Evolutionary conservation across 2,113 vertebrate genomes (phyloP).

Genomic region (Sprattus sprattus): DNA sequence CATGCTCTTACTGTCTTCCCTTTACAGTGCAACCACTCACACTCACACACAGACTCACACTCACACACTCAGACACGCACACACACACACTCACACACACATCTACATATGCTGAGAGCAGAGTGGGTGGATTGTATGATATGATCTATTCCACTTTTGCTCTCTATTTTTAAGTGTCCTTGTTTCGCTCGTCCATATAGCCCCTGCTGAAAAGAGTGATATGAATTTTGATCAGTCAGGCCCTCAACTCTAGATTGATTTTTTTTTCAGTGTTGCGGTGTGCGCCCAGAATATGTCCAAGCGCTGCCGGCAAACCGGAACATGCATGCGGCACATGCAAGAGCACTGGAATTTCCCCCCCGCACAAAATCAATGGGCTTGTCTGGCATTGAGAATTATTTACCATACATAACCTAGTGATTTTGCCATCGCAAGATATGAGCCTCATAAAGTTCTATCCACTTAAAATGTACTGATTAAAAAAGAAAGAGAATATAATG

Average conservation of each 20-base stretch:
- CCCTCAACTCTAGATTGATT: conserved; percentile 2
- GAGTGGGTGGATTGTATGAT: background rate
- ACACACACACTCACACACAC: conserved; percentile 24
- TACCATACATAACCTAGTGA: too few relatives aligned
- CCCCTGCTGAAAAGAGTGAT: background rate
- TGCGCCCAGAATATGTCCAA: background rate
- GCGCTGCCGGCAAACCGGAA: background rate
- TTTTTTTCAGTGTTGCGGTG: background rate
- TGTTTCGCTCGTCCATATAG: background rate
- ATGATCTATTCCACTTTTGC: background rate
- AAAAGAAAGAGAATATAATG: too few relatives aligned
- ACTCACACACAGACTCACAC: conserved; percentile 13
- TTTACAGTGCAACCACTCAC: conserved; percentile 10
- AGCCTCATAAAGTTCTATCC: too few relatives aligned
- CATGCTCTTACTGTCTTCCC: conserved; percentile 21
- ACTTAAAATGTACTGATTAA: too few relatives aligned
- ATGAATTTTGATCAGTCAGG: conserved; percentile 35
- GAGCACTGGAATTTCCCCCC: background rate
- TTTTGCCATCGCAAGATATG: too few relatives aligned
- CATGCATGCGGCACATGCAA: background rate
- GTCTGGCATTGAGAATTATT: background rate
- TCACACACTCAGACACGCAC: conserved; percentile 21
- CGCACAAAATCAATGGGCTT: background rate
- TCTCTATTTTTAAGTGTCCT: conserved; percentile 3
- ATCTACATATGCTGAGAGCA: background rate